Evolutionary conservation across 30 jellyfish, hydroid and myxozoan genomes (phyloP), one percentile per base, ranked within the genome.

Genomic region (Cassiopea xamachana): DNA sequence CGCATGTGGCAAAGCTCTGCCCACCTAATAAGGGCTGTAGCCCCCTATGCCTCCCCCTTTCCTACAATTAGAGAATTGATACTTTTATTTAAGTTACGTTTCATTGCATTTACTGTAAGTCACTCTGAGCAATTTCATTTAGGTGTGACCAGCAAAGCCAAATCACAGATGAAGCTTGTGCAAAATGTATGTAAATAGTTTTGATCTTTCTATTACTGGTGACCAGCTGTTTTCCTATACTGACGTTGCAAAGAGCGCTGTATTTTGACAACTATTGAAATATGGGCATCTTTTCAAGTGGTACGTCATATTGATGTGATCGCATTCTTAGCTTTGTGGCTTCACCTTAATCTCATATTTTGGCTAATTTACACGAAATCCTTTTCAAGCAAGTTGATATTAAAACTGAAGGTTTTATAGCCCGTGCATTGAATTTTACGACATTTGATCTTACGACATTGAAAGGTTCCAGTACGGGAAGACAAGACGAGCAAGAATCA

Each of bases 321-420:
- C 77, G 72, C 78, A 47, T 39, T 7, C 94, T 67, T 62, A 87
- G 71, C 48, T 60, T 46, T 74, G 84, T 67, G 94, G 89, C 94
- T 77, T 87, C 68, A 15, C 43, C 69, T 15, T 87, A 87, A 87
- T 87, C 94, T 61, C 94, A 47, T 61, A 79, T 86, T 48, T 69
- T 87, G 94, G 88, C 94, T 87, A 87, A 87, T 87, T 87, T 77
- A 44, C 89, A 87, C 85, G 89, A 87, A 87, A 87, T 79, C 81
- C 94, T 77, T 60, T 87, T 87, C 81, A 80, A 74, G 15, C 85
- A 79, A 77, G 69, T 76, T 70, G 46, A 76, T 64, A 77, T 87
- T 77, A 87, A 87, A 87, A 87, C 86, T 87, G 94, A 87, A 74
- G 94, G 77, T 74, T 67, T 77, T 77, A 46, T 51, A 43, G 71